These are phyloP conservation scores for Leptestheria dahalacensis DNA, from an alignment of 1,140 invertebrate genomes.

Conservation along the genomic window DNA sequence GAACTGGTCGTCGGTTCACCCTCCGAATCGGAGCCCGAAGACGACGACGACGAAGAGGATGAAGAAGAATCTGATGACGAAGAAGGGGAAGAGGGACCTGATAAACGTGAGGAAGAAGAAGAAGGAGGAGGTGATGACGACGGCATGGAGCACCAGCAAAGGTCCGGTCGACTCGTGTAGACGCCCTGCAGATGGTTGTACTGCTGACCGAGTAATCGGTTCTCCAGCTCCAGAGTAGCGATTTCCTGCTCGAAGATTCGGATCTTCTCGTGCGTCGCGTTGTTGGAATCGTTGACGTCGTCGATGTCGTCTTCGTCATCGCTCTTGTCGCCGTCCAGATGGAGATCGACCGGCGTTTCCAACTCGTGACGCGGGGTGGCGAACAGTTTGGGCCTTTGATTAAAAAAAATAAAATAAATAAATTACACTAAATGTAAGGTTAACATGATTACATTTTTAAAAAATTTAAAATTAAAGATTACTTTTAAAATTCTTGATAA, in stretches of 20 bases:
- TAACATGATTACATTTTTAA: too few species aligned
- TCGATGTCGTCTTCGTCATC: slow-evolving; percentile 8
- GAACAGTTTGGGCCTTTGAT: neutral
- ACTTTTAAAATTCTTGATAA: too few species aligned
- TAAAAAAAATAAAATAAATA: neutral
- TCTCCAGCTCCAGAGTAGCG: slow-evolving; percentile 37
- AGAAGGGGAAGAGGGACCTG: slow-evolving; percentile 5
- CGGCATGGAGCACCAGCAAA: slow-evolving; percentile 22
- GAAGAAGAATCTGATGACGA: neutral
- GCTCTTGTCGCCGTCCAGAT: neutral
- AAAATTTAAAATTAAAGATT: too few species aligned
- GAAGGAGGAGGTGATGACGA: slow-evolving; percentile 4
- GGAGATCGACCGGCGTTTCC: neutral
- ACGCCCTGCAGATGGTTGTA: slow-evolving; percentile 26
- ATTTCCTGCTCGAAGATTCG: slow-evolving; percentile 36
- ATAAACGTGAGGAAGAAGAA: slow-evolving; percentile 1
- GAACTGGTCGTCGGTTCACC: slow-evolving; percentile 27
- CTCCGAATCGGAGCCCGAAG: slow-evolving; percentile 4
- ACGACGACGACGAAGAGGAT: neutral
- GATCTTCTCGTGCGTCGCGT: slow-evolving; percentile 28
- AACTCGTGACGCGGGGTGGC: neutral
- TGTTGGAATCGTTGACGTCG: neutral
- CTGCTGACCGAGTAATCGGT: slow-evolving; percentile 35
- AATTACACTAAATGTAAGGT: neutral
- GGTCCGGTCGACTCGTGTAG: slow-evolving; percentile 10